phyloP scores from a whole-genome alignment of 64 coral and sea anemone genomes.

The Porites lutea region DNA sequence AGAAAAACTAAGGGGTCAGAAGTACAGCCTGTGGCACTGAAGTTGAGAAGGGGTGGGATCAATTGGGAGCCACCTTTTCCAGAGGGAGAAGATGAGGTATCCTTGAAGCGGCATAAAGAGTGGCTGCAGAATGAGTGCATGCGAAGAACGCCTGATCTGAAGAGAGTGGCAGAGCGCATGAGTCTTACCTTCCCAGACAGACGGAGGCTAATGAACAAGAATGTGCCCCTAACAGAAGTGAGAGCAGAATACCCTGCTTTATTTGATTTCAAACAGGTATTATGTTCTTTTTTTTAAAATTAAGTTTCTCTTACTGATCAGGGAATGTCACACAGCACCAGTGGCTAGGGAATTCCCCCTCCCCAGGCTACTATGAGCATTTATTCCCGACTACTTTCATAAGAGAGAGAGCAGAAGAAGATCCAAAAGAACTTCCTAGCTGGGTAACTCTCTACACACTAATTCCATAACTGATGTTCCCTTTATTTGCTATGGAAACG shows the following conservation, averaged over 20 bases:
- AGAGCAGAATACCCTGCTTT: constrained; percentile 63
- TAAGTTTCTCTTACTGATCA: no score
- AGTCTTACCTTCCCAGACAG: constrained; percentile 53
- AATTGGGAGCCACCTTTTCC: constrained; percentile 68
- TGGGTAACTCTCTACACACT: no score
- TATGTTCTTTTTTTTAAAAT: background rate
- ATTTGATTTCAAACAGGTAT: constrained; percentile 68
- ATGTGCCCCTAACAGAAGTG: constrained; percentile 40
- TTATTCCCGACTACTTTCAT: no score
- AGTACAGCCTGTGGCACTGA: background rate
- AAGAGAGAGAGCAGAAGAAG: no score
- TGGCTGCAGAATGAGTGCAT: constrained; percentile 53
- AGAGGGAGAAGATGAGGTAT: constrained; percentile 70
- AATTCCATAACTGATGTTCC: no score
- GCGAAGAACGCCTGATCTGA: constrained; percentile 15
- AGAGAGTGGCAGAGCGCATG: constrained; percentile 55
- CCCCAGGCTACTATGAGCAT: no score
- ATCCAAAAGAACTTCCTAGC: no score
- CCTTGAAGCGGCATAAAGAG: constrained; percentile 57
- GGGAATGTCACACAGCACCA: no score
- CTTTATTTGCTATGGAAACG: no score
- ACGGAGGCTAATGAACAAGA: constrained; percentile 59
- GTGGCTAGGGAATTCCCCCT: no score
- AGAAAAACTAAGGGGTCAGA: background rate
- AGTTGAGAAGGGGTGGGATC: constrained; percentile 39